phyloP scores from a whole-genome alignment of 2,888 invertebrate genomes.

The Scelioninae gen. 2 region DNA sequence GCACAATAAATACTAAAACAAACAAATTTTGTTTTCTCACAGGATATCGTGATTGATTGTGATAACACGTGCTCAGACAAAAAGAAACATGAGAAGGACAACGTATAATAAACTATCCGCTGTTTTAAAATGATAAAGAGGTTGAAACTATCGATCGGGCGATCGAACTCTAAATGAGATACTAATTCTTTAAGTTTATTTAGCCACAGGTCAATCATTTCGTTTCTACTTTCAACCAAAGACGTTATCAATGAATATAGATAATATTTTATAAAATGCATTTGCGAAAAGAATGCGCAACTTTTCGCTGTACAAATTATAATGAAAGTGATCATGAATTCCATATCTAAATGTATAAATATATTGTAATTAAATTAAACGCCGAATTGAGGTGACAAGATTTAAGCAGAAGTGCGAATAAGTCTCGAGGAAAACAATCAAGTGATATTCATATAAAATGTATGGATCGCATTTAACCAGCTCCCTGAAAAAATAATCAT shows the following conservation, averaged over 20 bases:
- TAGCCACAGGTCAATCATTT: constrained; percentile 18
- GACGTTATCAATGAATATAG: constrained; percentile 39
- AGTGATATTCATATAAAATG: no score
- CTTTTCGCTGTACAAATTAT: constrained; percentile 42
- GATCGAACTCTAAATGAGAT: constrained; percentile 4
- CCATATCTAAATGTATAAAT: constrained; percentile 19
- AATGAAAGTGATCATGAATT: constrained; percentile 23
- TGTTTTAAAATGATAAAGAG: constrained; percentile 27
- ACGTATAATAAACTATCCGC: constrained; percentile 7
- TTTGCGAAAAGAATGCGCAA: constrained; percentile 6
- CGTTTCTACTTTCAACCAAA: constrained; percentile 46
- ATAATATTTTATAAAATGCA: constrained; percentile 10
- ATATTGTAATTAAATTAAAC: constrained; percentile 4
- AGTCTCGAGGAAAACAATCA: constrained; percentile 2
- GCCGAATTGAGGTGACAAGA: constrained; percentile 10
- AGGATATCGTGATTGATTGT: constrained; percentile 62
- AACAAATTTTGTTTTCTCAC: background rate
- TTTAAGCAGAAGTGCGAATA: constrained; percentile 13
- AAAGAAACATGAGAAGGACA: constrained; percentile 26
- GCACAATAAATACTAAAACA: no score
- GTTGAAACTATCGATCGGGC: constrained; percentile 32
- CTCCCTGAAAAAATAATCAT: background rate
- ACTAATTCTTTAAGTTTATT: constrained; percentile 23
- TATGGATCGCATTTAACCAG: no score
- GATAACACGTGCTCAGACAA: constrained; percentile 45